Evolutionary conservation across 64 coral and sea anemone genomes (phyloP), one percentile per base, ranked within the genome.

Genomic region (Porites australiensis): DNA sequence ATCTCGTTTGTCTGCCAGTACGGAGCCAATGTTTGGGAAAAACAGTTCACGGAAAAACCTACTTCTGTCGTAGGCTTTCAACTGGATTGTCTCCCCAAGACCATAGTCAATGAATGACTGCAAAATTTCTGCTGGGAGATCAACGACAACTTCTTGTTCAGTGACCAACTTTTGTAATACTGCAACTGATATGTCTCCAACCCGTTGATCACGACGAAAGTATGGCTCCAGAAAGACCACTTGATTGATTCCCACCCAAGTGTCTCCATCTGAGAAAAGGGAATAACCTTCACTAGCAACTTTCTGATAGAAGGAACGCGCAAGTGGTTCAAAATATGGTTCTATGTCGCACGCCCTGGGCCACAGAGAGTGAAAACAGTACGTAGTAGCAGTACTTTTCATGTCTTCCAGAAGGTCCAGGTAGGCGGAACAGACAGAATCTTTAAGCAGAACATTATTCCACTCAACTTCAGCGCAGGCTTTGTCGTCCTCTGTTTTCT

Each of bases 361-460:
- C 96, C 96, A 98, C 2, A 98, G 70, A 8, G 14, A 44, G 61
- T 98, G 87, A 69, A 92, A 98, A 14, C 22, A 3, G 58, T 89
- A 89, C 19, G 55, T 15, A 14, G 63, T 21, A 58, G 7, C 58
- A 44, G 44, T 9, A 4, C 45, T 6, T 76, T 13, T 88, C 19
- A 88, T 15, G 12, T 91, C 83, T 62, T 88, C 61, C 13, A 98
- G 70, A 54, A 98, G 83, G 9, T 14, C 19, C 14, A 98, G 13
- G 64, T 88, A 94, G 6, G 92, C 88, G 14, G 82, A 86, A 18
- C 82, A 90, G 47, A 94, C 44, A 16, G 74, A 68, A 63, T 98
- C 88, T 82, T 81, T 55, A 74, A 98, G 70, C 8, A 98, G 77
- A 0, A 57, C 89, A 45, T 98, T 72, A 77, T 98, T 98, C 96